Evolutionary conservation across 1,140 invertebrate genomes (phyloP).

Genomic region (Polypedilum vanderplanki): DNA sequence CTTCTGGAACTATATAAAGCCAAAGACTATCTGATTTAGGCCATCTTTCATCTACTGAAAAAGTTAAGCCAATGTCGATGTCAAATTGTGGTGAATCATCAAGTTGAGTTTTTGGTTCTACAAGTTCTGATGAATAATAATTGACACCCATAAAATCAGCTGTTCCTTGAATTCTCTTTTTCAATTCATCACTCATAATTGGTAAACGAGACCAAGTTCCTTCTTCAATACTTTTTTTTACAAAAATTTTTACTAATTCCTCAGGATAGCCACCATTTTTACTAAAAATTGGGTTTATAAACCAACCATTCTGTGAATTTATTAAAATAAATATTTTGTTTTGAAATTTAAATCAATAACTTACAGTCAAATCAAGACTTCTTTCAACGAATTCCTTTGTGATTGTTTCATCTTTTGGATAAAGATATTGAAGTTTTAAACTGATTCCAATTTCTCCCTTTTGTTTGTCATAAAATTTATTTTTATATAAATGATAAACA

Average conservation of each 20-base stretch:
- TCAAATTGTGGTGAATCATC: slow-evolving; percentile 44
- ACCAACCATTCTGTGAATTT: slow-evolving; percentile 53
- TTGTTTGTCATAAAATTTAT: slow-evolving; percentile 45
- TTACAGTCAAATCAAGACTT: slow-evolving; percentile 33
- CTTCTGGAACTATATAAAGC: slow-evolving; percentile 49
- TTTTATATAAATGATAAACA: slow-evolving; percentile 50
- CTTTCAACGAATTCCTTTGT: not conserved
- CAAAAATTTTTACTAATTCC: slow-evolving; percentile 50
- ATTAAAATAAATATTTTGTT: too few relatives aligned
- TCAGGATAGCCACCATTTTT: slow-evolving; percentile 54
- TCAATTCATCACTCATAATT: slow-evolving; percentile 37
- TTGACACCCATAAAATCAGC: slow-evolving; percentile 50
- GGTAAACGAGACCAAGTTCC: slow-evolving; percentile 50
- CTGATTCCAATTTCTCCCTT: slow-evolving; percentile 48
- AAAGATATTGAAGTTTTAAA: slow-evolving; percentile 37
- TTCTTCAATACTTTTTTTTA: slow-evolving; percentile 49
- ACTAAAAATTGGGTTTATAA: slow-evolving; percentile 55
- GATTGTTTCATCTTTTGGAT: not conserved
- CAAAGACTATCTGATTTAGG: not conserved
- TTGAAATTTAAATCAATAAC: too few relatives aligned
- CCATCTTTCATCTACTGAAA: not conserved
- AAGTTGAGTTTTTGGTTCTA: slow-evolving; percentile 34
- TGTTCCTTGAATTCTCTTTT: slow-evolving; percentile 39
- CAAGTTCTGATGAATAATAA: slow-evolving; percentile 46
- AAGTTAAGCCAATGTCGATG: slow-evolving; percentile 37